These are phyloP conservation scores for Campoplex capitator DNA, from an alignment of 2,888 invertebrate genomes.

Conservation along the genomic window DNA sequence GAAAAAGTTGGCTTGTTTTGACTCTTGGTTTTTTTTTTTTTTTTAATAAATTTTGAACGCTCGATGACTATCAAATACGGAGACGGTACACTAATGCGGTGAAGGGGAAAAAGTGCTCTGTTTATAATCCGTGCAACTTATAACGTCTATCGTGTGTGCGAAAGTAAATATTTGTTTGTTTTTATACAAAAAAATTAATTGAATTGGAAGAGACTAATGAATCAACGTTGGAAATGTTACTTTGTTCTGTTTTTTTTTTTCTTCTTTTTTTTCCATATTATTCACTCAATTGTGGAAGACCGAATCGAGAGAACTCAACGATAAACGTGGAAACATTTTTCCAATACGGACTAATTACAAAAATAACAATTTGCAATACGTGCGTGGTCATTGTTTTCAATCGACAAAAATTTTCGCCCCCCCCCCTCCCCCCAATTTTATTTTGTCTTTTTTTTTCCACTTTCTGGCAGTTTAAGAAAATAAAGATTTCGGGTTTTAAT, in stretches of 20 bases:
- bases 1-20: slow-evolving; percentile 8
- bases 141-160: slow-evolving; percentile 57
- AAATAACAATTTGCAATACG: slow-evolving; percentile 57
- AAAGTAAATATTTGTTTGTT: slow-evolving; percentile 23
- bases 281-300: slow-evolving; percentile 57
- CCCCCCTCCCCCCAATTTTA: neutral
- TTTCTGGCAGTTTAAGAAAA: slow-evolving; percentile 42
- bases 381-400: slow-evolving; percentile 29
- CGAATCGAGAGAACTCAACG: slow-evolving; percentile 56
- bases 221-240: slow-evolving; percentile 19
- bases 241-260: neutral
- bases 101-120: slow-evolving; percentile 57
- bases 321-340: slow-evolving; percentile 40
- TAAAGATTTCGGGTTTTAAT: slow-evolving; percentile 22
- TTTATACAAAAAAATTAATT: slow-evolving; percentile 18
- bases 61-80: slow-evolving; percentile 60
- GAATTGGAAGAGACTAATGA: slow-evolving; percentile 60
- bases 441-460: neutral
- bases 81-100: slow-evolving; percentile 36
- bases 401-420: slow-evolving; percentile 23
- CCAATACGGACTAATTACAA: slow-evolving; percentile 53
- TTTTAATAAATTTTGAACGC: slow-evolving; percentile 21
- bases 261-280: neutral
- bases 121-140: slow-evolving; percentile 57
- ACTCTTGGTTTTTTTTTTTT: neutral